Evolutionary conservation across 2,888 invertebrate genomes (phyloP).

Genomic region (Scrobipalpa costella): DNA sequence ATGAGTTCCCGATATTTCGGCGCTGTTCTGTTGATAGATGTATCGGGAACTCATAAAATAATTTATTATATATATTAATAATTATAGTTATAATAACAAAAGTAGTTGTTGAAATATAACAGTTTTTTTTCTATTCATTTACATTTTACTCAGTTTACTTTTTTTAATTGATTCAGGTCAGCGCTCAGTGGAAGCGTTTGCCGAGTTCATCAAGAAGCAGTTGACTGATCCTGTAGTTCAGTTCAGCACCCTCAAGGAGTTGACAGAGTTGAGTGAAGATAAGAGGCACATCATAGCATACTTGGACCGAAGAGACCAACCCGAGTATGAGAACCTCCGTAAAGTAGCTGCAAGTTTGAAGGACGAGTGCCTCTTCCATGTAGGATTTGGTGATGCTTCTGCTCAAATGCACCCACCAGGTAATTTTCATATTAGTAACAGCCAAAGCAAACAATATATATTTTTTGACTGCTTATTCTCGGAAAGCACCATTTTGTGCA

Average conservation of each 20-base stretch:
- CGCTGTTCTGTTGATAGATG: no score
- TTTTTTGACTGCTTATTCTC: no score
- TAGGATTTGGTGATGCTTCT: conserved; percentile 92
- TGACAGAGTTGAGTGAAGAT: conserved; percentile 88
- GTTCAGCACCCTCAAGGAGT: conserved; percentile 86
- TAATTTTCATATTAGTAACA: no score
- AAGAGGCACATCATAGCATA: conserved; percentile 95
- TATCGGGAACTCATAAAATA: no score
- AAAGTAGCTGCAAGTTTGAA: conserved; percentile 93
- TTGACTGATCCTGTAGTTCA: conserved; percentile 92
- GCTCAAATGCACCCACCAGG: conserved; percentile 92
- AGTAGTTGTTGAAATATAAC: no score
- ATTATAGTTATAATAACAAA: no score
- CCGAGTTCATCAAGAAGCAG: conserved; percentile 93
- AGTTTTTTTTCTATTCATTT: no score
- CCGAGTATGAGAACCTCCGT: conserved; percentile 90
- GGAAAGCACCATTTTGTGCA: no score
- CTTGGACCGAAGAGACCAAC: conserved; percentile 90
- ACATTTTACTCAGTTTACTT: neutral
- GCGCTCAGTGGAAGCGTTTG: conserved; percentile 94
- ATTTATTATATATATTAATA: no score
- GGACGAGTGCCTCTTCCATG: conserved; percentile 97
- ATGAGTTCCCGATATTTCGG: no score
- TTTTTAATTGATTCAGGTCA: conserved; percentile 71
- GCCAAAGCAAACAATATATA: neutral